Evolutionary conservation across 2,888 invertebrate species (phyloP).

Genomic region (Papilio elwesi): DNA sequence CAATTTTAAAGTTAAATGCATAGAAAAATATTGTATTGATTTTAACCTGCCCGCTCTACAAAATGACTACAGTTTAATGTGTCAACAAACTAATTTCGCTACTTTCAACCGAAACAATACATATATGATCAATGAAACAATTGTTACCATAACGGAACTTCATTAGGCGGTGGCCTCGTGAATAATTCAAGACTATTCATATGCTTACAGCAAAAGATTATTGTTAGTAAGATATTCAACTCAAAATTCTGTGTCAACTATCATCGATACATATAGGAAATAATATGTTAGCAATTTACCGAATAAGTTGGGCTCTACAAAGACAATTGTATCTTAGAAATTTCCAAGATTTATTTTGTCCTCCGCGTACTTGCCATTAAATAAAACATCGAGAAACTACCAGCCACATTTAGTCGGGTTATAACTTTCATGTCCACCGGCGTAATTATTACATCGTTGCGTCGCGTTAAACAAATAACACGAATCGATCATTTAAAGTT

Average conservation of each 20-base stretch:
- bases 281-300: not conserved
- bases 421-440: slow-evolving; percentile 27
- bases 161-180: slow-evolving; percentile 8
- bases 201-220: not conserved
- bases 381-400: not conserved
- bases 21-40: too few relatives aligned
- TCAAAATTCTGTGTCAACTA: not conserved
- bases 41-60: too few relatives aligned
- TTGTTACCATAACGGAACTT: slow-evolving; percentile 20
- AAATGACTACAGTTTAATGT: too few relatives aligned
- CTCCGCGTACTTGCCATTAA: not conserved
- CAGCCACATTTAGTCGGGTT: slow-evolving; percentile 1
- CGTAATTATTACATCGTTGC: slow-evolving; percentile 18
- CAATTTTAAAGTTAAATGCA: too few relatives aligned
- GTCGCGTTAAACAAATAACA: slow-evolving; percentile 36
- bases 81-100: not conserved
- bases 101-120: not conserved
- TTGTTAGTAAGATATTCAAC: slow-evolving; percentile 12
- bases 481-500: slow-evolving; percentile 36
- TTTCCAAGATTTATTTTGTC: not conserved
- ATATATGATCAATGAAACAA: not conserved
- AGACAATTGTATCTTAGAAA: not conserved
- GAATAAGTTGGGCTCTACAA: not conserved
- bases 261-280: too few relatives aligned
- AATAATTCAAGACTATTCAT: slow-evolving; percentile 17